Percentiles rank a stretch among this genome's conserved stretches.
These are phyloP conservation scores for Philhelius pedissequus DNA, from an alignment of 2,888 invertebrate species.

Conservation along the genomic window DNA sequence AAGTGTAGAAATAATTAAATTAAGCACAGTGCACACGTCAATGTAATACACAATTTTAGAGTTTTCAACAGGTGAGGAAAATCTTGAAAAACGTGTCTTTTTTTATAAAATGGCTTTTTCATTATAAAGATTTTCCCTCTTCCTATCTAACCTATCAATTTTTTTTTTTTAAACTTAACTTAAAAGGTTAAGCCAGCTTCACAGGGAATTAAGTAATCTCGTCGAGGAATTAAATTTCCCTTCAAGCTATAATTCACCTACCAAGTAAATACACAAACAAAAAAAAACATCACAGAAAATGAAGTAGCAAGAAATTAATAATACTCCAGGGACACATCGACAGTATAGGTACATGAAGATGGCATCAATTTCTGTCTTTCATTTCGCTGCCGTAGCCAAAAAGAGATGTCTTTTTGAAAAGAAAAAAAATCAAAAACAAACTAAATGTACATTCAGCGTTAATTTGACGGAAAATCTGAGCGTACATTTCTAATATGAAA, in stretches of 20 bases:
- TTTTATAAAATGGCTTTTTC: no score
- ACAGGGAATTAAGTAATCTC: not conserved
- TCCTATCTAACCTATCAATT: no score
- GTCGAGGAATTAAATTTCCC: not conserved
- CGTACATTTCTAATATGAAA: conserved; percentile 41
- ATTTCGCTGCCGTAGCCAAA: not conserved
- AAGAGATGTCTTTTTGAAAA: not conserved
- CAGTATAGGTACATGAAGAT: not conserved
- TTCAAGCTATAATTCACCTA: not conserved
- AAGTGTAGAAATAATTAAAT: no score
- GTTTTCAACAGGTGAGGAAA: no score
- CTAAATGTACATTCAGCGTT: conserved; percentile 1
- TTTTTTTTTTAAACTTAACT: no score
- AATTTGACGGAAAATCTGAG: conserved; percentile 39
- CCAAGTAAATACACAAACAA: not conserved
- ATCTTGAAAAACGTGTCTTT: no score
- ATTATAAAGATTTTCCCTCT: no score
- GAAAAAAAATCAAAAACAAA: not conserved
- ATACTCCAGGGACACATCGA: not conserved
- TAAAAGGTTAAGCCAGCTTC: no score
- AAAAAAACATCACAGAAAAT: not conserved
- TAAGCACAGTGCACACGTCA: no score
- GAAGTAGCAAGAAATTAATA: not conserved
- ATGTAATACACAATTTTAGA: no score
- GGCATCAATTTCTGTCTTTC: not conserved